phyloP scores from a whole-genome alignment of 2,797 vertebrate species.

The Dipus sagitta region DNA sequence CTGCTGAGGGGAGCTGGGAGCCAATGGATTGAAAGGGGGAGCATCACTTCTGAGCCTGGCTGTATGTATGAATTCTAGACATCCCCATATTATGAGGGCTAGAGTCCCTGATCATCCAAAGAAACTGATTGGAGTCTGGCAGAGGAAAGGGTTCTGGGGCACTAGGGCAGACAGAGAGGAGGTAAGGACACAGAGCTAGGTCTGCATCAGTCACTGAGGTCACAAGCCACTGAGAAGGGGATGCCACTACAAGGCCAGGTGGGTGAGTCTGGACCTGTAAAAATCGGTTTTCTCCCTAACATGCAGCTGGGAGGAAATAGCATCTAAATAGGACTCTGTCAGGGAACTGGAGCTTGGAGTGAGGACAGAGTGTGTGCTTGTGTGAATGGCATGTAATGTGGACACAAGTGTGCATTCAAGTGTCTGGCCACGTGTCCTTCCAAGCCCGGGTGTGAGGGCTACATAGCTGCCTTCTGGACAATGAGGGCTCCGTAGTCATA shows the following conservation, averaged over 20 bases:
- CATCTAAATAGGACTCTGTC: not conserved
- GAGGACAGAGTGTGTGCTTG: accelerated
- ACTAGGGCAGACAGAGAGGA: not conserved
- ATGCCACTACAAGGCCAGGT: accelerated
- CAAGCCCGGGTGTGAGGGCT: accelerated
- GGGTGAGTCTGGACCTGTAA: not conserved
- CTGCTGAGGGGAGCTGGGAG: not conserved
- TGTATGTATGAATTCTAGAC: not conserved
- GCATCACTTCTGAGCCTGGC: not conserved
- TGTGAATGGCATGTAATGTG: not conserved
- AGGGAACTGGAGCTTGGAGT: not conserved
- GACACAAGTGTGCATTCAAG: not conserved
- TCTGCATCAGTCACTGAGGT: not conserved
- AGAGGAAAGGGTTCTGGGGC: not conserved
- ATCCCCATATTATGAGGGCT: not conserved
- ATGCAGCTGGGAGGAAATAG: not conserved
- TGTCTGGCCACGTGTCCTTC: not conserved
- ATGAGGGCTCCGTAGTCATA: accelerated
- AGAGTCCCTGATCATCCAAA: not conserved
- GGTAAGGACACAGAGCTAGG: not conserved
- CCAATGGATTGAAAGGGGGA: accelerated
- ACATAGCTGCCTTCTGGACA: not conserved
- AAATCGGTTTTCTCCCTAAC: not conserved
- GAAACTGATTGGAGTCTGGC: not conserved
- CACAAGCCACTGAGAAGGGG: not conserved